phyloP scores from a whole-genome alignment of 2,113 vertebrate genomes.

The Antechinus stuartii region DNA sequence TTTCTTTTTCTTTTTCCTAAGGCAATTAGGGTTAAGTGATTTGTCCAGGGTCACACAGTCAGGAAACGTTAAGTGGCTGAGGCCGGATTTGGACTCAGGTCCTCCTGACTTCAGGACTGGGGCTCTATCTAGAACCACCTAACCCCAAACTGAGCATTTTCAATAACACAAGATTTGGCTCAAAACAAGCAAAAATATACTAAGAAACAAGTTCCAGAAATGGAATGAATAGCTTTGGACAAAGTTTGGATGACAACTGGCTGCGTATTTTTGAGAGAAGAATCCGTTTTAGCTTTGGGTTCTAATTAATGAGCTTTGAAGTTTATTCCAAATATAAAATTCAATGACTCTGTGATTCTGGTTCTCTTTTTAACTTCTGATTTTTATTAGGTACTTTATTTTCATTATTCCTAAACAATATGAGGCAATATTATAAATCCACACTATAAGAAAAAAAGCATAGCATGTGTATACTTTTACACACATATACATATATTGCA shows the following conservation, averaged over 20 bases:
- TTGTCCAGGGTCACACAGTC: no score
- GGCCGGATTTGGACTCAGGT: no score
- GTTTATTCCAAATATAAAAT: not conserved
- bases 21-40: no score
- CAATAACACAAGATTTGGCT: not conserved
- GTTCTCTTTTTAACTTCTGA: not conserved
- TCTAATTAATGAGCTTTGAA: not conserved
- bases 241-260: not conserved
- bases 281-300: not conserved
- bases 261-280: not conserved
- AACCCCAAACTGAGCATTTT: not conserved
- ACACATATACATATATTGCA: no score
- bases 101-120: no score
- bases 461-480: no score
- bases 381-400: not conserved
- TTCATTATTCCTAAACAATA: not conserved
- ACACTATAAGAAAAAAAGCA: not conserved
- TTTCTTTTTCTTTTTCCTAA: no score
- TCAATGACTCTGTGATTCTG: not conserved
- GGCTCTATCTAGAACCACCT: no score
- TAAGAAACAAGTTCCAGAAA: not conserved
- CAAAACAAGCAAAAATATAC: not conserved
- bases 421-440: not conserved
- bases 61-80: no score
- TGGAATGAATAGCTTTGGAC: not conserved